Evolutionary conservation across 2,113 vertebrate species (phyloP).

Genomic region (Forbesichthys agassizii): DNA sequence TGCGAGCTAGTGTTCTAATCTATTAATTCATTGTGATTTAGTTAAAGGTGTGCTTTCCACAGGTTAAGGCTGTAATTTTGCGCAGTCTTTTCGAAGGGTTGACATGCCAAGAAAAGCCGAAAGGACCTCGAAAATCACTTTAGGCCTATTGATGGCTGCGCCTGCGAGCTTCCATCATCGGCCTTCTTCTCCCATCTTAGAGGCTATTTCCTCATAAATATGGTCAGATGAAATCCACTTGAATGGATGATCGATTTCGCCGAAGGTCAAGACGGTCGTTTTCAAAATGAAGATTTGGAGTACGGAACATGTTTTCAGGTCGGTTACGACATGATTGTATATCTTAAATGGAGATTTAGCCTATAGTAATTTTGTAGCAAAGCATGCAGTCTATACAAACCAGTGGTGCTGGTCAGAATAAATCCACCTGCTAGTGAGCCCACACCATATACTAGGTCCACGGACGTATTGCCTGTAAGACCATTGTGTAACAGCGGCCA

Average conservation of each 20-base stretch:
- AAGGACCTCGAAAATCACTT: constrained; percentile 14
- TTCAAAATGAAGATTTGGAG: constrained; percentile 80
- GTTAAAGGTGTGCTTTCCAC: not conserved
- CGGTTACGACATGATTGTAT: constrained; percentile 3
- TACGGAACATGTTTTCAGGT: constrained; percentile 83
- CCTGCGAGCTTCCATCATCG: constrained; percentile 39
- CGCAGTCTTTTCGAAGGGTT: constrained; percentile 1
- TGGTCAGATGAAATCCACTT: constrained; percentile 29
- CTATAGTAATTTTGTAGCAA: not conserved
- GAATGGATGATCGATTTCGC: not conserved
- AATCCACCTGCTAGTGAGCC: not conserved
- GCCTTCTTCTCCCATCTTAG: constrained; percentile 33
- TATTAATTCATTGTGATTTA: not conserved
- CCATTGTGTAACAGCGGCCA: too few species aligned
- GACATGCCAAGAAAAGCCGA: constrained; percentile 3
- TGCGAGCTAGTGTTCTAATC: not conserved
- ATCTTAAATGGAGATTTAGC: too few species aligned
- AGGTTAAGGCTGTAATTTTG: not conserved
- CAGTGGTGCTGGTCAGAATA: not conserved
- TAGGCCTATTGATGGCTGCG: constrained; percentile 22
- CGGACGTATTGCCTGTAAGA: not conserved
- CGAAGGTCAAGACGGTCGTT: not conserved
- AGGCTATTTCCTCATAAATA: constrained; percentile 21
- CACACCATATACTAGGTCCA: not conserved
- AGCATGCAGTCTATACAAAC: not conserved